Evolutionary conservation across 2,888 invertebrate species (phyloP).

Genomic region (Yponomeuta malinellus): DNA sequence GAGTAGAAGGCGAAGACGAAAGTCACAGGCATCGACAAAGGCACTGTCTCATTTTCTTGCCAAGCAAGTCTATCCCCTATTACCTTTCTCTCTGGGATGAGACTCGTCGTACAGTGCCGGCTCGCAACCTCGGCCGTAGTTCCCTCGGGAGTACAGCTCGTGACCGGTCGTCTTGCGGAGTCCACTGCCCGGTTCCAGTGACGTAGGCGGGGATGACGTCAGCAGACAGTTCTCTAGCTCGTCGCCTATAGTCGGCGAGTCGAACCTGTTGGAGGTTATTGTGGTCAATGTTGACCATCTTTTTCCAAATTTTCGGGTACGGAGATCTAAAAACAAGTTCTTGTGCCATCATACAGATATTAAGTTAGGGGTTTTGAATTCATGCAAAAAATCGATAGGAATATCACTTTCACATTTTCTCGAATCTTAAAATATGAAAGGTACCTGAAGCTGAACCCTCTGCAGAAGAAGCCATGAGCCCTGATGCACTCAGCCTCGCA

Average conservation of each 20-base stretch:
- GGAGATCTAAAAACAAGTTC: no score
- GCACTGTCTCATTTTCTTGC: no score
- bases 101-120: conserved; percentile 74
- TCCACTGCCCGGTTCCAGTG: conserved; percentile 74
- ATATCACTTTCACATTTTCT: no score
- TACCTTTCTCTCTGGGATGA: conserved; percentile 43
- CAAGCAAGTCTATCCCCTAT: conserved; percentile 11
- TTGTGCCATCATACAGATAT: no score
- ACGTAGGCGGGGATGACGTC: conserved; percentile 78
- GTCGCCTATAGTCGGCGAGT: conserved; percentile 78
- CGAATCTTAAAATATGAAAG: neutral
- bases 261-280: conserved; percentile 70
- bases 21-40: no score
- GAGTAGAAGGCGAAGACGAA: no score
- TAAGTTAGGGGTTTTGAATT: no score
- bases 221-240: conserved; percentile 85
- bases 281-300: no score
- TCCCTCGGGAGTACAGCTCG: conserved; percentile 87
- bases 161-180: conserved; percentile 80
- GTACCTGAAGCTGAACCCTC: conserved; percentile 86
- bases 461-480: conserved; percentile 84
- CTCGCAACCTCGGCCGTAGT: conserved; percentile 89
- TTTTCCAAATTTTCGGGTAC: no score
- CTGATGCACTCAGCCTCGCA: conserved; percentile 87
- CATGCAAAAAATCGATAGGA: no score